Evolutionary conservation across 53 echinoderm and acorn worm genomes (phyloP), one percentile per base, ranked within the genome.

Genomic region (Echinometra lucunter): DNA sequence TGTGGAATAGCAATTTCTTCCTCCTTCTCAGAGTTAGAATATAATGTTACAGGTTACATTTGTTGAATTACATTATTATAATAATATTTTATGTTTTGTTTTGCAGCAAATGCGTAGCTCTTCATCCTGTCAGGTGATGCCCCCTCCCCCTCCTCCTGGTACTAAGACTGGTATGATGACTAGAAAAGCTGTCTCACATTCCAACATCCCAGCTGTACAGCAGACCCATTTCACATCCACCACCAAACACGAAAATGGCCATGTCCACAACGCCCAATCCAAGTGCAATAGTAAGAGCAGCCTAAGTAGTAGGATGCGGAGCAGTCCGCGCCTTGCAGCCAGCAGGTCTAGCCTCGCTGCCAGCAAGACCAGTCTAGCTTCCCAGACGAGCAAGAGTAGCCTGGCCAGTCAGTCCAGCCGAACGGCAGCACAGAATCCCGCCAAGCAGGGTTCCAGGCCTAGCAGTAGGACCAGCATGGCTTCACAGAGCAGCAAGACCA

Each of bases 81-180:
- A n/a, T n/a, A n/a, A n/a, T n/a, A n/a, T n/a, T n/a, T n/a, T 6
- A 18, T 66, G 56, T 75, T 90, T 0, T 37, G 13, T 37, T 60
- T 12, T 58, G 30, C 58, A 69, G 66, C 89, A 95, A 75, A 75
- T 96, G 89, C 89, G 70, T 44, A 95, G 93, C 13, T 93, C 96
- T 19, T 89, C 89, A 91, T 96, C 96, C 89, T 93, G 94, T 82
- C 95, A 96, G 23, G 93, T 57, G n/a, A 96, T 96, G 95, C 95
- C 95, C 5, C 96, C 96, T 5, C 96, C 96, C 82, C 96, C 96
- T 57, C 89, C 96, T 25, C 96, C 96, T 6, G 40, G 49, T 25
- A 92, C 63, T 57, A 96, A 91, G 18, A 75, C 58, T 4, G 45
- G 53, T 44, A 57, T 40, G 8, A 21, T 93, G 56, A 69, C 70